Percentiles rank a stretch among this genome's conserved stretches.
phyloP scores from a whole-genome alignment of 2,113 vertebrate species.

The Cervus canadensis region DNA sequence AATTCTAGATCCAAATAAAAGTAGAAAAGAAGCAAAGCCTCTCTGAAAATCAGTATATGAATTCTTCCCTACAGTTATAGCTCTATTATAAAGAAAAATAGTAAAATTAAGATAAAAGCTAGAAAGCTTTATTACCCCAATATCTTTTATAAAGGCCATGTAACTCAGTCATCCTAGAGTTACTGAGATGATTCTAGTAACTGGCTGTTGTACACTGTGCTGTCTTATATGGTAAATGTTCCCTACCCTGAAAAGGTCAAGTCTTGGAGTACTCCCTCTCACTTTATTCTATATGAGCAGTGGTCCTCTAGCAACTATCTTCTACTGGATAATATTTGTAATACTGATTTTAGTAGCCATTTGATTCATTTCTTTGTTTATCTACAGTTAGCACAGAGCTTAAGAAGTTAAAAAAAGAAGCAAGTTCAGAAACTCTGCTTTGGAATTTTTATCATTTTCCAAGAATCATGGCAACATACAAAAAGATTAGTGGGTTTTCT shows the following conservation, averaged over 20 bases:
- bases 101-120: conserved; percentile 33
- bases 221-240: background rate
- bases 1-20: conserved; percentile 72
- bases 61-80: conserved; percentile 55
- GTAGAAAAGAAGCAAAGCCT: conserved; percentile 73
- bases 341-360: background rate
- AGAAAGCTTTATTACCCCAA: background rate
- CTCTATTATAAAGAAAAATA: conserved; percentile 41
- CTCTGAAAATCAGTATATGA: conserved; percentile 65
- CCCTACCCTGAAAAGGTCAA: background rate
- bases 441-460: conserved; percentile 33
- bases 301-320: background rate
- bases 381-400: conserved; percentile 22
- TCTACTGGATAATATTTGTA: background rate
- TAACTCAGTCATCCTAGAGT: conserved; percentile 41
- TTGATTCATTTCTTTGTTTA: conserved; percentile 29
- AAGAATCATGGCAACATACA: conserved; percentile 25
- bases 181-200: background rate
- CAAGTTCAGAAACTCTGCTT: conserved; percentile 37
- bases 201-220: background rate
- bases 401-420: conserved; percentile 14
- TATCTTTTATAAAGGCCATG: conserved; percentile 28
- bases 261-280: background rate
- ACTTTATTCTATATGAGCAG: background rate
- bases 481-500: background rate